Base-by-base conservation (phyloP, 2,888 invertebrate genomes). In the Caenorhabditis doughertyi region DNA sequence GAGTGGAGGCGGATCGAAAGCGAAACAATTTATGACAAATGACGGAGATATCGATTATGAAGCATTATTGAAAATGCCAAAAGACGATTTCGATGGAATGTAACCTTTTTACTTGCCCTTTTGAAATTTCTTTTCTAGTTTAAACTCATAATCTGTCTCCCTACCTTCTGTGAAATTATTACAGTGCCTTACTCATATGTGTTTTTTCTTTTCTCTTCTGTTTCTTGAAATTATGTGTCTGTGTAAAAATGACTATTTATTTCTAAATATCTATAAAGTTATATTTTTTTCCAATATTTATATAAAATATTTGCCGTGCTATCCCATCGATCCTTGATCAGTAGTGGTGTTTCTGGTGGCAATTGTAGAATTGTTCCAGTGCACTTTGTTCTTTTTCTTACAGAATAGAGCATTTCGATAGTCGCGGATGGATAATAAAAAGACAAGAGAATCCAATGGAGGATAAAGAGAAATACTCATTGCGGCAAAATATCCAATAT, bases 41-140 rank as follows among this genome's bases (percentile, higher is more conserved):
- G 88, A 91, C 53, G 91, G 91, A 3, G 91, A 91, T 42, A 88
- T 91, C 47, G 91, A 91, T 60, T 91, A 91, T 79, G 91, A 91
- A 70, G 91, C 91, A n/a, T 71, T 91, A n/a, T 56, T 91, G 53
- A 89, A 90, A 74, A 84, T 89, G 87, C 89, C 89, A n/a, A 88
- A 88, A 77, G 79, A 64, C 13, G 67, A 71, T 42, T 77, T 81
- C 23, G 81, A 81, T 8, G 68, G 67, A 53, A 68, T 81, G 74
- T 74, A 62, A 32, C n/a, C 3, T 47, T 47, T 8, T 42, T 39
- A 4, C 13, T 27, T 44, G 16, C 8, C 1, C 9, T 16, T 58
- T 58, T 35, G 7, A 4, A 4, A 13, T 47, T 47, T 47, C 13
- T 18, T 18, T 47, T 13, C 2, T 35, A 35, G 9, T 7, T 35